Percentiles rank a stretch among this genome's conserved stretches.
Evolutionary conservation across 1,140 invertebrate species (phyloP).

Genomic region (Apis cerana): DNA sequence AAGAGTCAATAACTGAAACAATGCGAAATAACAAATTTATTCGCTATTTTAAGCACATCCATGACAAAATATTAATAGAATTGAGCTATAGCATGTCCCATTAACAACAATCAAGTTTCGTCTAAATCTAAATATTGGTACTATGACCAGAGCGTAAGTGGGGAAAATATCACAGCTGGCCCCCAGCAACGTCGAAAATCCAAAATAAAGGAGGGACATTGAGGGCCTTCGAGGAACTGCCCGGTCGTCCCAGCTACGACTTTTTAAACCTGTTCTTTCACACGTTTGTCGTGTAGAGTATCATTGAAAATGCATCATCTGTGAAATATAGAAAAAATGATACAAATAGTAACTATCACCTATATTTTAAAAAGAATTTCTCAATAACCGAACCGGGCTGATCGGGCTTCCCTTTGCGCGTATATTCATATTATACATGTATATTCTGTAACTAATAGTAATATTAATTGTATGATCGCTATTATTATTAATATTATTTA

Average conservation of each 20-base stretch:
- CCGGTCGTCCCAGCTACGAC: conserved; percentile 46
- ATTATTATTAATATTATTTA: conserved; percentile 67
- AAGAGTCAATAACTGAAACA: conserved; percentile 19
- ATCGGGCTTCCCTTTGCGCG: conserved; percentile 60
- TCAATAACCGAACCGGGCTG: conserved; percentile 64
- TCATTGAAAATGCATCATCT: conserved; percentile 42
- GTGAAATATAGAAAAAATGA: conserved; percentile 74
- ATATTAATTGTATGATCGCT: conserved; percentile 56
- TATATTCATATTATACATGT: conserved; percentile 58
- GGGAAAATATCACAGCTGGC: conserved; percentile 79
- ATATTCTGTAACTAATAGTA: conserved; percentile 60
- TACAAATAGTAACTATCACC: conserved; percentile 64
- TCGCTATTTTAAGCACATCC: conserved; percentile 17
- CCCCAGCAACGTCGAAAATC: conserved; percentile 72
- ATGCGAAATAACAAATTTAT: conserved; percentile 19
- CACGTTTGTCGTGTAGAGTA: conserved; percentile 23
- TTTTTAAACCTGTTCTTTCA: conserved; percentile 42
- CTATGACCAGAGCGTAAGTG: conserved; percentile 69
- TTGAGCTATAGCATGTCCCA: conserved; percentile 33
- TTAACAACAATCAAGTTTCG: conserved; percentile 49
- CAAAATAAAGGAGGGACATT: conserved; percentile 62
- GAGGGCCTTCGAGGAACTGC: conserved; percentile 58
- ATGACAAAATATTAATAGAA: conserved; percentile 48
- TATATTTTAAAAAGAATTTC: conserved; percentile 47
- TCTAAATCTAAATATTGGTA: conserved; percentile 66